Evolutionary conservation across 2,888 invertebrate genomes (phyloP).

Genomic region (Perdita meconis): DNA sequence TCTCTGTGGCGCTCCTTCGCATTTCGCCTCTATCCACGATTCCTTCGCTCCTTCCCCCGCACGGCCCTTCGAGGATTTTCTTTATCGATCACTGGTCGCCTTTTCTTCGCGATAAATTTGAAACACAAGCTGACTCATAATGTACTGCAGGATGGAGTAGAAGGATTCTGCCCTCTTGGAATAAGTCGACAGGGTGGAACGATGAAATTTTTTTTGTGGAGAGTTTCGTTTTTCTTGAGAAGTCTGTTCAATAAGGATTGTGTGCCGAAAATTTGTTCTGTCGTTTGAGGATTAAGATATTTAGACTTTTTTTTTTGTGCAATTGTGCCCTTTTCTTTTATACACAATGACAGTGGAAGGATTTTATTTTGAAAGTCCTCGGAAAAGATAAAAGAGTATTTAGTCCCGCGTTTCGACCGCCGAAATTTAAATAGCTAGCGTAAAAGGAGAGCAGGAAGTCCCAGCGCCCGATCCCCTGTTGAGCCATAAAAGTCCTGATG

Average conservation of each 20-base stretch:
- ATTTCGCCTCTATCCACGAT: slow-evolving; percentile 15
- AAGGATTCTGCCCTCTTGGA: background rate
- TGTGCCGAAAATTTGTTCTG: too few relatives aligned
- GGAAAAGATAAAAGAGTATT: slow-evolving; percentile 1
- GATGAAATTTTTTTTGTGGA: background rate
- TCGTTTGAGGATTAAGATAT: background rate
- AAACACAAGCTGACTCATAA: background rate
- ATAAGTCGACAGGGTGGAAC: background rate
- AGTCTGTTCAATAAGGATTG: too few relatives aligned
- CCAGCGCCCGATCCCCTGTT: slow-evolving; percentile 35
- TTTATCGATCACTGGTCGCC: slow-evolving; percentile 29
- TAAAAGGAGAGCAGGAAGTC: slow-evolving; percentile 15
- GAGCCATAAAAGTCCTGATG: slow-evolving; percentile 81
- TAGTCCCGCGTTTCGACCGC: slow-evolving; percentile 1
- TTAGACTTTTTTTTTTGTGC: too few relatives aligned
- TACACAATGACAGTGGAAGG: too few relatives aligned
- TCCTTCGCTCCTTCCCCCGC: slow-evolving; percentile 4
- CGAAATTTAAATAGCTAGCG: slow-evolving; percentile 20
- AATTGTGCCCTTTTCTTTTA: too few relatives aligned
- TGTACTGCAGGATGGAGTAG: background rate
- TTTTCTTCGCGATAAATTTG: slow-evolving; percentile 1
- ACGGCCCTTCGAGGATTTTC: slow-evolving; percentile 10
- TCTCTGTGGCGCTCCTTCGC: slow-evolving; percentile 39
- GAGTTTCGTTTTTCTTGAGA: background rate
- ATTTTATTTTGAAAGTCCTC: background rate